A percentile compares a stretch with the other conserved stretches of the same genome.
phyloP scores from a whole-genome alignment of 2,888 invertebrate genomes.

The Ophonus ardosiacus region DNA sequence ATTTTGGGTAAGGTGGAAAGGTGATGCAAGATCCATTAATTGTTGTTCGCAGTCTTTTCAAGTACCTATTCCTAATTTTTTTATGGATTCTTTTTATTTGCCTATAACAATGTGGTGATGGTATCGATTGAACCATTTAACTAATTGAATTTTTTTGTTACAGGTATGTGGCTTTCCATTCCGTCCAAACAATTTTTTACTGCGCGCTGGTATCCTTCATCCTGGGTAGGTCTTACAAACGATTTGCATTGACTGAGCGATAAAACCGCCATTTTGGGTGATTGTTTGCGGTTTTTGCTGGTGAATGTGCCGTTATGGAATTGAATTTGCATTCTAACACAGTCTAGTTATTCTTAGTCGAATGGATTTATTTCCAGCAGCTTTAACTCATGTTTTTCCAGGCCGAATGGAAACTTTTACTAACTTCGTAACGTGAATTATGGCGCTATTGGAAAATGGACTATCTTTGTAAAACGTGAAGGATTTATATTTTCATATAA shows the following conservation, averaged over 20 bases:
- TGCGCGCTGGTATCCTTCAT: not conserved
- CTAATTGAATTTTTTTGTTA: slow-evolving; percentile 26
- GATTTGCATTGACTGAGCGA: not conserved
- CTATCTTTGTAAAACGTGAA: not conserved
- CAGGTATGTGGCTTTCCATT: slow-evolving; percentile 13
- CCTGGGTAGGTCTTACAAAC: not conserved
- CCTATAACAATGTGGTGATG: too few species aligned
- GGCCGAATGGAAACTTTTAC: slow-evolving; percentile 16
- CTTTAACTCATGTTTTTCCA: slow-evolving; percentile 7
- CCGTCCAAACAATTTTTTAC: not conserved
- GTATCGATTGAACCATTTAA: too few species aligned
- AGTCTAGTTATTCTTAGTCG: slow-evolving; percentile 36
- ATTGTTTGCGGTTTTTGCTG: not conserved
- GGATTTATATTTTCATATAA: slow-evolving; percentile 7
- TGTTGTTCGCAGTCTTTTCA: too few species aligned
- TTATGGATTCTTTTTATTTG: too few species aligned
- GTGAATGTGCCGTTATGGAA: not conserved
- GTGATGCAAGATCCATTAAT: too few species aligned
- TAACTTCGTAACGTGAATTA: slow-evolving; percentile 3
- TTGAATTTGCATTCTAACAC: slow-evolving; percentile 37
- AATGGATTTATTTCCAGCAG: not conserved
- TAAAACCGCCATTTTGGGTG: slow-evolving; percentile 10
- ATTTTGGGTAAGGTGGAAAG: too few species aligned
- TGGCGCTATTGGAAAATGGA: slow-evolving; percentile 11
- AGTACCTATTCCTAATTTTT: too few species aligned